Conservation (phyloP, 2,113 vertebrate species). For the Macquaria ambigua region DNA sequence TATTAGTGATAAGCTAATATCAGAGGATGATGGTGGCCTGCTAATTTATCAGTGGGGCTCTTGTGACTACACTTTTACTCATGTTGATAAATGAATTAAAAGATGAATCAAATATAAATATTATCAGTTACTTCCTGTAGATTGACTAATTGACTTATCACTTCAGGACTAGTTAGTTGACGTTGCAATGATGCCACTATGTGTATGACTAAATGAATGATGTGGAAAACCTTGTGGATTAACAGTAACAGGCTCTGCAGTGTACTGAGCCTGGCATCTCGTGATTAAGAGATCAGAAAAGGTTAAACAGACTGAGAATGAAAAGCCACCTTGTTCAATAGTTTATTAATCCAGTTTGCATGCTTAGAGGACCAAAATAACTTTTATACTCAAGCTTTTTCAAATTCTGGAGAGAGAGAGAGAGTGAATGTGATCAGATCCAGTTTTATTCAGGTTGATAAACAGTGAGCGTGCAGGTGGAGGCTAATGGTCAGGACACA, state of each 20-base stretch:
- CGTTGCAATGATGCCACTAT: neutral
- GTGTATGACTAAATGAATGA: neutral
- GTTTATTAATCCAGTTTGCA: constrained; percentile 7
- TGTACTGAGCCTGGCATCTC: neutral
- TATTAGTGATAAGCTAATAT: no score
- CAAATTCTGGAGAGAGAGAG: neutral
- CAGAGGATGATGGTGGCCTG: no score
- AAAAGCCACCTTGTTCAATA: constrained; percentile 14
- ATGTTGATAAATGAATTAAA: neutral
- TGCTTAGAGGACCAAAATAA: neutral
- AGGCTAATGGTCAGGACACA: neutral
- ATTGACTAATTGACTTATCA: neutral
- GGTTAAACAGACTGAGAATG: constrained; percentile 4
- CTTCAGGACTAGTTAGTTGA: neutral
- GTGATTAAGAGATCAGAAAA: constrained; percentile 22
- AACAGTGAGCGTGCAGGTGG: neutral
- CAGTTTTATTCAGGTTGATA: neutral
- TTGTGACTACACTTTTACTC: neutral
- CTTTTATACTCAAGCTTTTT: neutral
- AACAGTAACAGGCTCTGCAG: constrained; percentile 7
- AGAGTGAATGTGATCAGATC: neutral
- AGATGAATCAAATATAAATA: neutral
- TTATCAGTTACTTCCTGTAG: neutral
- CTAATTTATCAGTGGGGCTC: no score
- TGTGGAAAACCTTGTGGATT: neutral